phyloP scores from a whole-genome alignment of 2,113 vertebrate genomes.

The Phaetusa simplex region DNA sequence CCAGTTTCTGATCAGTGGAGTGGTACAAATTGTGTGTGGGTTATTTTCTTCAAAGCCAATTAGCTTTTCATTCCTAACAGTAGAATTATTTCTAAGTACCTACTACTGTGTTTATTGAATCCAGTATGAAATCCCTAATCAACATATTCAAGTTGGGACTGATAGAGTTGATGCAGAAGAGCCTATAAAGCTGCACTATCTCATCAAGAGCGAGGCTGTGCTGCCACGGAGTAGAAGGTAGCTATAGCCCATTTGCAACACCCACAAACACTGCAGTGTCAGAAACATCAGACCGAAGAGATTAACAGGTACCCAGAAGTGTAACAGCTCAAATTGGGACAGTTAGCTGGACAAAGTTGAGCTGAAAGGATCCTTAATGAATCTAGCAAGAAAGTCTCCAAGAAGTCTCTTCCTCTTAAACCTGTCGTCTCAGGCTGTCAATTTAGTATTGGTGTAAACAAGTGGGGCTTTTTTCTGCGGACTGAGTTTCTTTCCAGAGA shows the following conservation, averaged over 20 bases:
- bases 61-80: slow-evolving; percentile 37
- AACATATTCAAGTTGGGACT: background rate
- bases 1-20: slow-evolving; percentile 51
- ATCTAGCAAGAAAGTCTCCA: background rate
- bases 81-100: background rate
- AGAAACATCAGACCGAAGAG: background rate
- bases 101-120: background rate
- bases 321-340: background rate
- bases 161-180: background rate
- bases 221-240: background rate
- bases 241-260: background rate
- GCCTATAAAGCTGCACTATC: too few relatives aligned
- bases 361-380: background rate
- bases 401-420: background rate
- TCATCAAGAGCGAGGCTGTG: background rate
- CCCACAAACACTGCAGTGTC: background rate
- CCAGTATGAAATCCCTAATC: background rate
- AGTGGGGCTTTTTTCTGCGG: background rate
- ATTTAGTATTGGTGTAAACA: background rate
- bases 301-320: accelerated
- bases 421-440: background rate
- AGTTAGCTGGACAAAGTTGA: background rate
- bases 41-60: slow-evolving; percentile 59
- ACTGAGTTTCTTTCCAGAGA: background rate
- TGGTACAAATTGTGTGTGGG: slow-evolving; percentile 21